Evolutionary conservation across 2,113 vertebrate species (phyloP).

Genomic region (Zapornia atra): DNA sequence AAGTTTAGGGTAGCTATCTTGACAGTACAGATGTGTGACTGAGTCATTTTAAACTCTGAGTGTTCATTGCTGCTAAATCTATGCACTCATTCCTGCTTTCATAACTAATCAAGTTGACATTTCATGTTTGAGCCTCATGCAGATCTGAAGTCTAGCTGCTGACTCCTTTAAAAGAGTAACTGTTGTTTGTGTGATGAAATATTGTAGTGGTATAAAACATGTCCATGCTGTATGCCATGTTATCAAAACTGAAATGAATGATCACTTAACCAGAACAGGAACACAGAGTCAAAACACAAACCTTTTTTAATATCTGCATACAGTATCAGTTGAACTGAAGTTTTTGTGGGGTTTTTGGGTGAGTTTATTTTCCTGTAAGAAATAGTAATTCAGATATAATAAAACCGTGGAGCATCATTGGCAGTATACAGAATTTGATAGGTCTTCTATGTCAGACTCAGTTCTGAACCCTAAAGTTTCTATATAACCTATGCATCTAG

Average conservation of each 20-base stretch:
- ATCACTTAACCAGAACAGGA: neutral
- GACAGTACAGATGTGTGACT: conserved; percentile 65
- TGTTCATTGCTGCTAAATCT: conserved; percentile 39
- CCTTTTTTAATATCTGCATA: fast-evolving
- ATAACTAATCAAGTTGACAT: conserved; percentile 58
- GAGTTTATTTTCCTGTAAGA: too few species aligned
- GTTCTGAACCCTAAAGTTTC: neutral
- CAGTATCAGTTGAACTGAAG: neutral
- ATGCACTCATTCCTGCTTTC: conserved; percentile 22
- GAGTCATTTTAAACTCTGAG: conserved; percentile 53
- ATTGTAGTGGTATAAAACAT: neutral
- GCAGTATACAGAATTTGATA: neutral
- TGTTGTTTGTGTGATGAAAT: neutral
- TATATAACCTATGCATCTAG: neutral
- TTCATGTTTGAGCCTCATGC: conserved; percentile 16
- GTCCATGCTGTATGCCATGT: neutral
- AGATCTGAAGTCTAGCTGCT: conserved; percentile 23
- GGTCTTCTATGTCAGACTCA: neutral
- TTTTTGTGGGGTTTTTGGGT: neutral
- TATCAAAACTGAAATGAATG: neutral
- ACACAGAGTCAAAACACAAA: neutral
- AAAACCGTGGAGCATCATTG: neutral
- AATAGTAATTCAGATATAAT: neutral
- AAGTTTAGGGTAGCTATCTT: conserved; percentile 58
- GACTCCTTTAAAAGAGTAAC: conserved; percentile 9